Conservation (phyloP, 2,797 vertebrate species). For the Paratrypauchen microcephalus region DNA sequence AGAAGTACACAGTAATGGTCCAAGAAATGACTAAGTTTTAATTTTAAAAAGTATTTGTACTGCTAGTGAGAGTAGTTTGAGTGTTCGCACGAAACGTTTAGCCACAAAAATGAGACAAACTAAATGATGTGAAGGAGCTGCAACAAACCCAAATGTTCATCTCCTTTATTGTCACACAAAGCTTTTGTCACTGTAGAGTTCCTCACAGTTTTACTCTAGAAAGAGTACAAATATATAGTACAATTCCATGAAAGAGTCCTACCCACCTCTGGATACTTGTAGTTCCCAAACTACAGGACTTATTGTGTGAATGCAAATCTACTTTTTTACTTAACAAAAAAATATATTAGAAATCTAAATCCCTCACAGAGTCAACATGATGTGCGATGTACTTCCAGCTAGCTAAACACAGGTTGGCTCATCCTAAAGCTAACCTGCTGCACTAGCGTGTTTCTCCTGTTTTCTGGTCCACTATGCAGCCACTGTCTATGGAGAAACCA, state of each 20-base stretch:
- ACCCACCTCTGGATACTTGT: neutral
- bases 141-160: neutral
- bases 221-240: neutral
- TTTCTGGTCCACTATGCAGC: slow-evolving; percentile 5
- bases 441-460: neutral
- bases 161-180: no score
- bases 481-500: slow-evolving; percentile 14
- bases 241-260: neutral
- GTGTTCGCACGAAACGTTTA: no score
- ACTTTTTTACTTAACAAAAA: neutral
- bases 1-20: no score
- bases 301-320: neutral
- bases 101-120: neutral
- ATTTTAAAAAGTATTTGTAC: no score
- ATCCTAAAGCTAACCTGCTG: neutral
- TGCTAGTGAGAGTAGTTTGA: no score
- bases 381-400: neutral
- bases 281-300: neutral
- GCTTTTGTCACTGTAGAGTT: neutral
- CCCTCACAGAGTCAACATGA: neutral
- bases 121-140: neutral
- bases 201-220: neutral
- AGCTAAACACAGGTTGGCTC: neutral
- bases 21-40: no score
- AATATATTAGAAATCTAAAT: neutral